Conservation (phyloP, 1,140 invertebrate genomes). For the Drosophila suzukii region DNA sequence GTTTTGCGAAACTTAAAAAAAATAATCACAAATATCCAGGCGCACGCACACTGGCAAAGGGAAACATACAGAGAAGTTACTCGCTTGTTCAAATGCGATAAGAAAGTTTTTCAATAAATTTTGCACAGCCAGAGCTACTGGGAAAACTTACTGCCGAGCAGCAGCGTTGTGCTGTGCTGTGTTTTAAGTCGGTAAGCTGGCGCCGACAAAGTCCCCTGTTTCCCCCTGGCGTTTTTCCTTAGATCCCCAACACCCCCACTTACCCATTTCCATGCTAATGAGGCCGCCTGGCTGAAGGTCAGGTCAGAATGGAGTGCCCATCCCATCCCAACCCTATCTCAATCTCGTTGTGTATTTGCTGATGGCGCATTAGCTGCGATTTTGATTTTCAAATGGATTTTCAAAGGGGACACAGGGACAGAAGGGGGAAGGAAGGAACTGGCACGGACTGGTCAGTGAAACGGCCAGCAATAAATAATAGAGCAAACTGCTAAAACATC, state of each 20-base stretch:
- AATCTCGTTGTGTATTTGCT: conserved; percentile 59
- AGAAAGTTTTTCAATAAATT: conserved; percentile 84
- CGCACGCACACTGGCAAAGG: conserved; percentile 39
- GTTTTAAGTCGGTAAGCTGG: conserved; percentile 71
- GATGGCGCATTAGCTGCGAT: conserved; percentile 76
- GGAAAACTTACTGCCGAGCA: conserved; percentile 59
- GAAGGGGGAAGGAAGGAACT: too few relatives aligned
- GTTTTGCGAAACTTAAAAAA: conserved; percentile 69
- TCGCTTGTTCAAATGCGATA: conserved; percentile 74
- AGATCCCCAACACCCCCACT: not conserved
- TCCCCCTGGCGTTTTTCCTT: too few relatives aligned
- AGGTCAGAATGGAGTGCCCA: conserved; percentile 16
- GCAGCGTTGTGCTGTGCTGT: conserved; percentile 4
- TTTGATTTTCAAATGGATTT: conserved; percentile 74
- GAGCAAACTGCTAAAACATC: conserved; percentile 77
- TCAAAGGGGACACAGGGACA: not conserved
- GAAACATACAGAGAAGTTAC: conserved; percentile 51
- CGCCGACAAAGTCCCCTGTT: conserved; percentile 39
- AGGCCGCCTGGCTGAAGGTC: conserved; percentile 63
- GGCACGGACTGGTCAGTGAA: conserved; percentile 47
- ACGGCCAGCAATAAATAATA: conserved; percentile 78
- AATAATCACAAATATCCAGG: conserved; percentile 60
- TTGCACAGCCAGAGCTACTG: conserved; percentile 68
- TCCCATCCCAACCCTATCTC: conserved; percentile 1
- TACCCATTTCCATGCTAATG: conserved; percentile 57